phyloP scores from a whole-genome alignment of 2,888 invertebrate species.

The Cheilosia grossa region DNA sequence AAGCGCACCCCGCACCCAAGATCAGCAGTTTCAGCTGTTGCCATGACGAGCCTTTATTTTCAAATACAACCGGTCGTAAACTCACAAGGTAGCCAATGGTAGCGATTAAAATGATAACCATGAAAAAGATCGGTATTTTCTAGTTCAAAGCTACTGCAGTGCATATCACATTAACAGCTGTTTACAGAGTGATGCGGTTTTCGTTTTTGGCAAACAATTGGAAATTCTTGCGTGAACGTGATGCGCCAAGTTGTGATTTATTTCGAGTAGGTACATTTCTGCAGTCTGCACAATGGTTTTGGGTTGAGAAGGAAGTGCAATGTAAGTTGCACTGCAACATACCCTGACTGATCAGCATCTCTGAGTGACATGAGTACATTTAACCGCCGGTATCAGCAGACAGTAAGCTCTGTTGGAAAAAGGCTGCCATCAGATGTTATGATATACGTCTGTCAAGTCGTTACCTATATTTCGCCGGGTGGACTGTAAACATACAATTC shows the following conservation, averaged over 20 bases:
- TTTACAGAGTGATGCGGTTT: conserved; percentile 16
- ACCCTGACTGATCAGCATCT: background rate
- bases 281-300: conserved; percentile 16
- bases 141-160: conserved; percentile 13
- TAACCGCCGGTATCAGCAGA: no score
- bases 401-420: no score
- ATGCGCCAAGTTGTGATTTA: conserved; percentile 17
- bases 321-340: background rate
- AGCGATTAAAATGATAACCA: background rate
- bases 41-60: background rate
- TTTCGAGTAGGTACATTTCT: conserved; percentile 4
- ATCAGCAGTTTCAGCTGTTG: background rate
- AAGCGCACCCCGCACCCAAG: no score
- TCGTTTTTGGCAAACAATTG: conserved; percentile 41
- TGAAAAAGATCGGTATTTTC: background rate
- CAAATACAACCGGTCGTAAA: background rate
- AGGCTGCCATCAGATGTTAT: no score
- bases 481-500: no score
- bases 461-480: no score
- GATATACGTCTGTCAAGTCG: no score
- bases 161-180: conserved; percentile 29
- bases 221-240: conserved; percentile 9
- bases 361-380: no score
- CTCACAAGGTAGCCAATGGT: no score
- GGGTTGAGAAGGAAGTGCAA: background rate